Percentiles rank a stretch among this genome's conserved stretches.
Evolutionary conservation across 2,888 invertebrate species (phyloP).

Genomic region (Desoria tigrina): DNA sequence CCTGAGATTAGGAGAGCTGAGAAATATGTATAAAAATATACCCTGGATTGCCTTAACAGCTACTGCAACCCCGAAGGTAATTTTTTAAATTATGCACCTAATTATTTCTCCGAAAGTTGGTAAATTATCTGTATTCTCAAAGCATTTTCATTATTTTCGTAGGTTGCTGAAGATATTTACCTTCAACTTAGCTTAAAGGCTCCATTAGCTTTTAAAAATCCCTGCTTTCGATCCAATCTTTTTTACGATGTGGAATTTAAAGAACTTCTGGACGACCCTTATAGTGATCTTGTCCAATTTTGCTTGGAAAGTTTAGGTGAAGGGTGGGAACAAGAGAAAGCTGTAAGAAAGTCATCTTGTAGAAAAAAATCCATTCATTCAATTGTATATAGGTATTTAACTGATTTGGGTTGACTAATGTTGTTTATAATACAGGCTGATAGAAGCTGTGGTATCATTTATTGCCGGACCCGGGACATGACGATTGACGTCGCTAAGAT

Average conservation of each 20-base stretch:
- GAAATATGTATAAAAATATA: constrained; percentile 66
- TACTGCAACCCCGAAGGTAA: constrained; percentile 74
- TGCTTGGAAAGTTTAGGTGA: constrained; percentile 68
- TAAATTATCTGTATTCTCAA: background rate
- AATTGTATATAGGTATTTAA: constrained; percentile 8
- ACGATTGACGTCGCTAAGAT: constrained; percentile 80
- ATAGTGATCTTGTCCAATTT: constrained; percentile 75
- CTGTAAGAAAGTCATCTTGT: constrained; percentile 44
- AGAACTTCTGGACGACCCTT: constrained; percentile 78
- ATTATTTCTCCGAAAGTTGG: background rate
- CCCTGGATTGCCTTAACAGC: constrained; percentile 94
- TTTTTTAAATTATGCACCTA: background rate
- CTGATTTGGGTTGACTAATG: constrained; percentile 1
- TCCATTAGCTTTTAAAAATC: constrained; percentile 76
- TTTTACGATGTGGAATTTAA: constrained; percentile 92
- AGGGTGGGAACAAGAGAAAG: constrained; percentile 56
- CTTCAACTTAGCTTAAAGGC: constrained; percentile 69
- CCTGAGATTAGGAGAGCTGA: constrained; percentile 76
- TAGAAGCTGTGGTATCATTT: constrained; percentile 80
- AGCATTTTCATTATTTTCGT: background rate
- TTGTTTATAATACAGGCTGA: constrained; percentile 54
- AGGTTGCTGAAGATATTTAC: constrained; percentile 82
- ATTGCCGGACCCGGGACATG: constrained; percentile 89
- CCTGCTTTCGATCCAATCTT: constrained; percentile 88
- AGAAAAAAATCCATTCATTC: constrained; percentile 4